Base-by-base conservation (phyloP, 2,797 vertebrate species). In the Rhinella marina region DNA sequence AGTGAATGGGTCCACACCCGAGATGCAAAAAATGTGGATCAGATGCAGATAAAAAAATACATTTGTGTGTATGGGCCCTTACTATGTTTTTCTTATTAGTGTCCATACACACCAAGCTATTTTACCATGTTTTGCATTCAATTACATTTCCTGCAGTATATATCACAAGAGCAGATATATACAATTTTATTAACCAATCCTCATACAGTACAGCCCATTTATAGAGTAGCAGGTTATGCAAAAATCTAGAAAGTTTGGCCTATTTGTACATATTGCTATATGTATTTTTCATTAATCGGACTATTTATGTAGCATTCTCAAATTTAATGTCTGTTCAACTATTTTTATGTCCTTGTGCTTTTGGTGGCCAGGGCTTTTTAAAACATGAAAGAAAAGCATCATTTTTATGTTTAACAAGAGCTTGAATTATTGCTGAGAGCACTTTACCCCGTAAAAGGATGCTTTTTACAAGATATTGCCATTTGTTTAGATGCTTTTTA, bases 241-340 rank as follows among this genome's bases (percentile, higher is more conserved):
- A 48, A 70, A 56, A 57, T 80, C 27, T 56, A 41, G 17, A 50
- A 27, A 17, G 19, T 77, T 86, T 25, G 70, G 52, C 41, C 21
- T 32, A 48, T 61, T 12, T 76, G 59, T 25, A 52, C 50, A 48
- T 64, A 50, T 76, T 25, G 17, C 50, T 25, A 54, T 23, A 84
- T 56, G n/a, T n/a, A n/a, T n/a, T 84, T 84, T 84, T 72, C 7
- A 84, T 84, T 52, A 57, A 32, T 21, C 52, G 21, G 41, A 11
- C 19, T 84, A 73, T 84, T 73, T 48, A 59, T 23, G 75, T 73
- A 54, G 52, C 25, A 73, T 27, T 57, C 19, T 59, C 7, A 8
- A 41, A n/a, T 81, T 12, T 62, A 8, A 19, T 50, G 8, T 54
- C n/a, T 80, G 9, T 64, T 81, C 23, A 50, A 48, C 59, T 66